Percentiles rank a stretch among this genome's conserved stretches.
Conservation (phyloP, 2,888 invertebrate species). For the Lagria hirta region DNA sequence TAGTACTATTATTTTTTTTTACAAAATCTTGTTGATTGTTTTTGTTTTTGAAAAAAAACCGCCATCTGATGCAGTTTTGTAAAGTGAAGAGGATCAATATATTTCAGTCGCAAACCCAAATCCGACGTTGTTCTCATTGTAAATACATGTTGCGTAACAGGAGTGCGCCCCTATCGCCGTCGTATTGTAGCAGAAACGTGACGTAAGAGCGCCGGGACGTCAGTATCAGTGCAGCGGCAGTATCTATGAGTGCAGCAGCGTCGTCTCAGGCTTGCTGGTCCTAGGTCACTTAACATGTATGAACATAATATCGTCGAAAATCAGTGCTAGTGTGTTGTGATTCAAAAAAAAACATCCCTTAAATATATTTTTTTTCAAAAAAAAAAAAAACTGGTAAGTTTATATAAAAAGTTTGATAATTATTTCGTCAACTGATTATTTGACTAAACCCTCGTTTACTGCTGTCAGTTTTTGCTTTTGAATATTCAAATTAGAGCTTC, state of each 20-base stretch:
- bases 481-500: conserved; percentile 21
- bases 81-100: too few relatives aligned
- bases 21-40: too few relatives aligned
- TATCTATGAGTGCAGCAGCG: conserved; percentile 36
- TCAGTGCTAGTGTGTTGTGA: conserved; percentile 36
- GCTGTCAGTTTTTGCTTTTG: conserved; percentile 17
- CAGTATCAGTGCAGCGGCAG: conserved; percentile 39
- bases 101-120: too few relatives aligned
- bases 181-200: conserved; percentile 27
- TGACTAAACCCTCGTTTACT: conserved; percentile 1
- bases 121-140: too few relatives aligned
- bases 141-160: too few relatives aligned
- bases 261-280: conserved; percentile 22
- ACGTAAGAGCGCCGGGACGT: conserved; percentile 46
- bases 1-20: too few relatives aligned
- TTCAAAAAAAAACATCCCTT: conserved; percentile 23
- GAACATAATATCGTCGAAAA: conserved; percentile 34
- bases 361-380: neutral
- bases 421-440: neutral
- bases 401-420: too few relatives aligned
- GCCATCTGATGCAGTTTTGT: too few relatives aligned
- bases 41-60: too few relatives aligned
- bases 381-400: conserved; percentile 10
- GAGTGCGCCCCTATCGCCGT: conserved; percentile 12
- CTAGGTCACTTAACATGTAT: conserved; percentile 38